Evolutionary conservation across 2,113 vertebrate genomes (phyloP).

Genomic region (Pseudolaguvia tuberculata): DNA sequence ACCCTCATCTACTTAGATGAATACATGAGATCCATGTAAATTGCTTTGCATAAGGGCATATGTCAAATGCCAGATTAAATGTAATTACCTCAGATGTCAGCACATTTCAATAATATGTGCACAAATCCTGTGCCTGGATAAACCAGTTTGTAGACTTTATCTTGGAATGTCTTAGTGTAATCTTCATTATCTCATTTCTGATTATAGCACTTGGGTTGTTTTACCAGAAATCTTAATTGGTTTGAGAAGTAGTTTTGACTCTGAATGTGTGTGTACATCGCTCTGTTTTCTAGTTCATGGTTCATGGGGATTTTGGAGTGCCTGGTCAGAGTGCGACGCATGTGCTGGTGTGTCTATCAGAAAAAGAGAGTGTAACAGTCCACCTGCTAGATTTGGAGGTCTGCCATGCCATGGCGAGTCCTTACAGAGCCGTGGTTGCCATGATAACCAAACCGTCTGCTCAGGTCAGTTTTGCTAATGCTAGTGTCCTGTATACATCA

Average conservation of each 20-base stretch:
- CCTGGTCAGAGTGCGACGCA: slow-evolving; percentile 71
- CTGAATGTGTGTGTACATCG: not conserved
- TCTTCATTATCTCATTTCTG: too few relatives aligned
- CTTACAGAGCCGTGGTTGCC: slow-evolving; percentile 70
- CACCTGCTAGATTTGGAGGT: slow-evolving; percentile 74
- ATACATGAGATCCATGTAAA: too few relatives aligned
- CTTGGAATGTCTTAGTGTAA: too few relatives aligned
- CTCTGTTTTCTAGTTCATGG: slow-evolving; percentile 67
- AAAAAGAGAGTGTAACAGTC: slow-evolving; percentile 68
- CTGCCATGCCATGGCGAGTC: slow-evolving; percentile 71
- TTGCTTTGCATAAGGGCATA: too few relatives aligned
- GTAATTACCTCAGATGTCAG: not conserved
- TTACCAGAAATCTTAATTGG: not conserved
- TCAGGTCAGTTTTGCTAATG: slow-evolving; percentile 61
- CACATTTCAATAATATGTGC: not conserved
- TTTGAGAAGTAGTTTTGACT: not conserved
- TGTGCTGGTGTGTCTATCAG: slow-evolving; percentile 70
- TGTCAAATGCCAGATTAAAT: too few relatives aligned
- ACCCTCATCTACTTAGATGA: too few relatives aligned
- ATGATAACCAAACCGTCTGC: slow-evolving; percentile 67
- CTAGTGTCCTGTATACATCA: not conserved
- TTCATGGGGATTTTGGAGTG: slow-evolving; percentile 75
- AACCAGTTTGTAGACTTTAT: not conserved
- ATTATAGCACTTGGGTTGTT: not conserved
- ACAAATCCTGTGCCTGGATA: not conserved